Evolutionary conservation across 23 tunicate genomes (phyloP), one percentile per base, ranked within the genome.

Genomic region (Oikopleura vanhoeffeni): DNA sequence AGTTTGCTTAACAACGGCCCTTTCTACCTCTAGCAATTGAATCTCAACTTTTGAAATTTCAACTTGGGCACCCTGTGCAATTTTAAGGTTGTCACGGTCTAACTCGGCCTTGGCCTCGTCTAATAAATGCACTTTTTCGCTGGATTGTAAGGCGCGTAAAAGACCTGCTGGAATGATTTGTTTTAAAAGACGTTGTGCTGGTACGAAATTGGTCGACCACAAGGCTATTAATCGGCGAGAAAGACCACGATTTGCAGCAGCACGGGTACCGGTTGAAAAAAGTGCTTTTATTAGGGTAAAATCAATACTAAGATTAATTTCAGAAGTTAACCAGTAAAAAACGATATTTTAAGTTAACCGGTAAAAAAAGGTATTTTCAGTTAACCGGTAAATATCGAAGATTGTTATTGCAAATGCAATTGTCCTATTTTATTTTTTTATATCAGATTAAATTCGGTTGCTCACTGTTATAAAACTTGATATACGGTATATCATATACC

Each of bases 101-200:
- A 89, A 88, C n/a, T n/a, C n/a, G n/a, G 89, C 84, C 41, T 87
- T 40, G 83, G 88, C 98, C 40, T 84, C 86, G 40, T 90, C 98
- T 41, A 86, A 86, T 76, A 87, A 90, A 2, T 91, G 94, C 58
- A 93, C 98, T 0, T 85, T 67, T 39, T 93, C 98, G 35, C 90
- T 92, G 2, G 98, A 93, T 49, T 93, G 94, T 0, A 93, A 77
- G 40, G 85, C 87, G 41, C 76, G 27, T 0, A 93, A 84, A 39
- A 93, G 76, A 1, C 98, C 98, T 13, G 98, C 92, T 41, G 98
- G 98, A 91, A 93, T 39, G 1, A 88, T 90, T 84, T 92, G 86
- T 83, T 84, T 88, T 0, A 93, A 89, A 40, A 93, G 84, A 1
- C 83, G 86, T 92, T 89, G 90, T 0, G 98, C 91, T 0, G 94